Conservation (phyloP, 1,140 invertebrate genomes). For the Aleiodes sp. region DNA sequence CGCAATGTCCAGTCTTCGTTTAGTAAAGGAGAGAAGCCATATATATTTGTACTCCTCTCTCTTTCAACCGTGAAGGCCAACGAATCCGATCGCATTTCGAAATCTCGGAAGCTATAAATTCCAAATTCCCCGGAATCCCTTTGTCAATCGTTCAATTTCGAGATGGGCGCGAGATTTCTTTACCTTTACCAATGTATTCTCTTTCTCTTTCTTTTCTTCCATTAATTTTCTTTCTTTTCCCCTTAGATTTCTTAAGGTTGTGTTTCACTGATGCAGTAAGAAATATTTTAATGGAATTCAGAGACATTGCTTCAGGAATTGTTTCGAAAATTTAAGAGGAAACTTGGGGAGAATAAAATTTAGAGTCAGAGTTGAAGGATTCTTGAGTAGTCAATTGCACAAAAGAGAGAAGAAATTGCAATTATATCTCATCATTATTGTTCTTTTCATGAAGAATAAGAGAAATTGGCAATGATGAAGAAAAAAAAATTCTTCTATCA, state of each 20-base stretch:
- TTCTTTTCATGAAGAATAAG: no score
- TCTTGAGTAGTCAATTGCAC: no score
- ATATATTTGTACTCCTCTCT: neutral
- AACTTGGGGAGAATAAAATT: neutral
- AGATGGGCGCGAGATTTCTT: slow-evolving; percentile 14
- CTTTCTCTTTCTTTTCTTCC: neutral
- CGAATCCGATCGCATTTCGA: slow-evolving; percentile 19
- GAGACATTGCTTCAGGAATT: neutral
- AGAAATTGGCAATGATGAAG: no score
- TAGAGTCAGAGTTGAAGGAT: no score
- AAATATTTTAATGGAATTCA: neutral
- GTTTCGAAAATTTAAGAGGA: neutral
- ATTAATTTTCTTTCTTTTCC: neutral
- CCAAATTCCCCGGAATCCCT: slow-evolving; percentile 13
- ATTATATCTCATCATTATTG: no score
- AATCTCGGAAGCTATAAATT: slow-evolving; percentile 21
- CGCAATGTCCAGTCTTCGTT: neutral
- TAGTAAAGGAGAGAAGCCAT: neutral
- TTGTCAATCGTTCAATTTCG: slow-evolving; percentile 27
- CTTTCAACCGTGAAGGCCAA: neutral
- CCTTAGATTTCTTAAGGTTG: neutral
- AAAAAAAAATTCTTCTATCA: no score
- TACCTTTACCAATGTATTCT: neutral
- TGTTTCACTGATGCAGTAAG: neutral
- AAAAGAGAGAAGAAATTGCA: no score